phyloP scores from a whole-genome alignment of 1,140 invertebrate genomes.

The Whitmania pigra region DNA sequence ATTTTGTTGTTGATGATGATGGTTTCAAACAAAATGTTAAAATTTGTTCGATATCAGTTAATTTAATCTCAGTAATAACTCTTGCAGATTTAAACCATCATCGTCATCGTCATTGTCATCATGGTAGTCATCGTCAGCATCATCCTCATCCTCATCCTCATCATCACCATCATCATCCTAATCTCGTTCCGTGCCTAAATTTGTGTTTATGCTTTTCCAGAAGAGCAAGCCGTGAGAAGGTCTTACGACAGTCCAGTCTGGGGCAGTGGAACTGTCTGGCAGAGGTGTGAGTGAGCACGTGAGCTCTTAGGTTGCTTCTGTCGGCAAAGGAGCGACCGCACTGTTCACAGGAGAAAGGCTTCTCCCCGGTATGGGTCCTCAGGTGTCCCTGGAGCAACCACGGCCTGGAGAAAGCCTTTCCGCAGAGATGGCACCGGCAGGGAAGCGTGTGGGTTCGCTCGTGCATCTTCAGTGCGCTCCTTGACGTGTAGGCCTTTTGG shows the following conservation, averaged over 20 bases:
- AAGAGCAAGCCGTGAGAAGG: slow-evolving; percentile 92
- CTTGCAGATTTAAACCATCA: background rate
- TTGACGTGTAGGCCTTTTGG: slow-evolving; percentile 83
- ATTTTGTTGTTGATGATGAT: background rate
- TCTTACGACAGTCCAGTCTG: slow-evolving; percentile 61
- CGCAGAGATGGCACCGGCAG: slow-evolving; percentile 88
- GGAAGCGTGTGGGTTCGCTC: slow-evolving; percentile 49
- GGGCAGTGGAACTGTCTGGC: slow-evolving; percentile 1
- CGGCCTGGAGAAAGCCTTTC: slow-evolving; percentile 88
- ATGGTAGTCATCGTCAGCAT: background rate
- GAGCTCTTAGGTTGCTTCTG: slow-evolving; percentile 73
- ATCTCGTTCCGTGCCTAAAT: background rate
- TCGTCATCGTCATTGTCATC: slow-evolving; percentile 1
- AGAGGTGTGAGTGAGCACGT: background rate
- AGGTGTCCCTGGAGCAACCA: slow-evolving; percentile 70
- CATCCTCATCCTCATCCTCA: no score
- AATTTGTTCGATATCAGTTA: no score
- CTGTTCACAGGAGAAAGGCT: slow-evolving; percentile 86
- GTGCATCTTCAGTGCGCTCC: slow-evolving; percentile 83
- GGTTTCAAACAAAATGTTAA: background rate
- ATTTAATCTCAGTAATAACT: no score
- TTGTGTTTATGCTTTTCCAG: slow-evolving; percentile 79
- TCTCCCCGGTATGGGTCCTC: slow-evolving; percentile 57
- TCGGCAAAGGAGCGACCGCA: slow-evolving; percentile 91
- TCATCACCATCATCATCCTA: background rate